Conservation (phyloP, 2,113 vertebrate genomes). For the Gadus chalcogrammus region DNA sequence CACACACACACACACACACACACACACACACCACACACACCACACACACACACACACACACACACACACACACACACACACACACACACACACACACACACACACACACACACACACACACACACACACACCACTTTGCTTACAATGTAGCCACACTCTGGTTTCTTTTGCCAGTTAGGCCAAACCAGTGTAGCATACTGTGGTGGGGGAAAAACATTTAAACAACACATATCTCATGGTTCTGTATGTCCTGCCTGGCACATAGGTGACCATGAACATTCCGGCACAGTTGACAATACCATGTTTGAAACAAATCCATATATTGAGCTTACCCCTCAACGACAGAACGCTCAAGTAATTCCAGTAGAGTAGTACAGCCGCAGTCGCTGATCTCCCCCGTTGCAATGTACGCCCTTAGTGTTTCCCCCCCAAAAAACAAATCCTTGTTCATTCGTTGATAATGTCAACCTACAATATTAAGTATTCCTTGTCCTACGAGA, state of each 20-base stretch:
- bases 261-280: slow-evolving; percentile 11
- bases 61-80: too few species aligned
- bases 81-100: too few species aligned
- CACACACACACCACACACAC: rapidly evolving
- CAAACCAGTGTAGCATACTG: slow-evolving; percentile 42
- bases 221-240: neutral
- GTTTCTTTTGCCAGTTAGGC: slow-evolving; percentile 54
- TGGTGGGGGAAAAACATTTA: neutral
- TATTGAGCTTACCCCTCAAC: slow-evolving; percentile 57
- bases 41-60: too few species aligned
- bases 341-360: slow-evolving; percentile 29
- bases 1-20: too few species aligned
- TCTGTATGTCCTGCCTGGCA: too few species aligned
- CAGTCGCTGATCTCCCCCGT: slow-evolving; percentile 41
- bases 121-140: neutral
- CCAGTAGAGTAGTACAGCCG: slow-evolving; percentile 48
- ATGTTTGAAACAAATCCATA: slow-evolving; percentile 25
- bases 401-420: slow-evolving; percentile 38
- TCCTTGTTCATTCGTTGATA: slow-evolving; percentile 35
- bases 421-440: neutral
- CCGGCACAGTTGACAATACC: slow-evolving; percentile 40
- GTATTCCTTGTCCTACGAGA: slow-evolving; percentile 61
- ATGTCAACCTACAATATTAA: slow-evolving; percentile 28
- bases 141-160: slow-evolving; percentile 37
- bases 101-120: too few species aligned